Conservation (phyloP, 2,113 vertebrate species). For the Prietella phreatophila region DNA sequence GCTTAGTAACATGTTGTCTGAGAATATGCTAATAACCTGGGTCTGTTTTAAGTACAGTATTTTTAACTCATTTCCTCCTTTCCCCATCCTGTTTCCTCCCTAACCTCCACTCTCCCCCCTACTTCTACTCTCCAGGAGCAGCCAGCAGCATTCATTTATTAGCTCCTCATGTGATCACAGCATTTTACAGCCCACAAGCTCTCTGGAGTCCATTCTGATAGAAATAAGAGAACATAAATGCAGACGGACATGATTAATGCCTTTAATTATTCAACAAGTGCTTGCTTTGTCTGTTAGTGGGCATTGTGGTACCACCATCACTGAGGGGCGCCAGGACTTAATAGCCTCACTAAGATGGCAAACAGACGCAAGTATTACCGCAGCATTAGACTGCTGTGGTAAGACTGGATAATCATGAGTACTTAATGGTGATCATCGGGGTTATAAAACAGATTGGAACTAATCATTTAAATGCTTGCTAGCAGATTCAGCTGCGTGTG, state of each 20-base stretch:
- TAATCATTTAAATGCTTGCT: not conserved
- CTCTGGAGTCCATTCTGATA: not conserved
- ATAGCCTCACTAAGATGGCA: not conserved
- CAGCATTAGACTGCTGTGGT: too few species aligned
- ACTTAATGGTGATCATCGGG: not conserved
- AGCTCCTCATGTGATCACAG: not conserved
- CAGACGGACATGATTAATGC: slow-evolving; percentile 22
- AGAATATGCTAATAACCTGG: slow-evolving; percentile 33
- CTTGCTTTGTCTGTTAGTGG: slow-evolving; percentile 22
- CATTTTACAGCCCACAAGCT: slow-evolving; percentile 17
- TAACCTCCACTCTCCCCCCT: not conserved
- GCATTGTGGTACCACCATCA: not conserved
- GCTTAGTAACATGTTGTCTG: not conserved
- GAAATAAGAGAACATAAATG: slow-evolving; percentile 8
- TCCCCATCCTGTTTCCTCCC: not conserved
- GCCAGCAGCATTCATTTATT: slow-evolving; percentile 4
- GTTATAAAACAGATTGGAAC: not conserved
- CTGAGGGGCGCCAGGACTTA: not conserved
- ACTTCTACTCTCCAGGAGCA: not conserved
- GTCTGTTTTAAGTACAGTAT: slow-evolving; percentile 15
- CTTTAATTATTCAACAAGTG: slow-evolving; percentile 46
- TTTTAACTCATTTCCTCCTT: not conserved
- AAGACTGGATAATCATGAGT: not conserved
- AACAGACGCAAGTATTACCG: not conserved
- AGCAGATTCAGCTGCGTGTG: not conserved